Conservation (phyloP, 2,888 invertebrate genomes). For the Cataglyphis altisquamis region DNA sequence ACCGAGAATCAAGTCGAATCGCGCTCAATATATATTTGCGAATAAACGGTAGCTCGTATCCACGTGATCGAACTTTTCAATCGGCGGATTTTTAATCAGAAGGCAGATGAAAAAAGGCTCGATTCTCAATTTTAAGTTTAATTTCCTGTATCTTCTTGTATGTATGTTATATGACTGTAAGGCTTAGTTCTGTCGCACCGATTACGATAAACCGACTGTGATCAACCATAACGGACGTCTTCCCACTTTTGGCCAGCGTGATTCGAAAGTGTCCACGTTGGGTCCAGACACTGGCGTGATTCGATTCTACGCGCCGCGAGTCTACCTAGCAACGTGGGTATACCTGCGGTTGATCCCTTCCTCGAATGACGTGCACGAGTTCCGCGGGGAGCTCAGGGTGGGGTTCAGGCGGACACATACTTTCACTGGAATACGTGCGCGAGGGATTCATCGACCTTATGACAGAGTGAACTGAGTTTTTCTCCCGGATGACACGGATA, state of each 20-base stretch:
- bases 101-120: not conserved
- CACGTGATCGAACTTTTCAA: not conserved
- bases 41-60: not conserved
- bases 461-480: slow-evolving; percentile 51
- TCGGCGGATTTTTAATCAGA: not conserved
- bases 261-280: slow-evolving; percentile 57
- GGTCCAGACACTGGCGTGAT: slow-evolving; percentile 73
- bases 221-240: slow-evolving; percentile 43
- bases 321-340: slow-evolving; percentile 72
- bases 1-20: not conserved
- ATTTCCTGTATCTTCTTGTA: not conserved
- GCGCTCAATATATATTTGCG: not conserved
- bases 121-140: not conserved
- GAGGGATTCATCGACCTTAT: slow-evolving; percentile 54
- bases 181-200: slow-evolving; percentile 19
- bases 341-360: slow-evolving; percentile 64
- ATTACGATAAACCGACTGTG: slow-evolving; percentile 16
- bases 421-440: slow-evolving; percentile 75
- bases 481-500: slow-evolving; percentile 52
- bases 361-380: slow-evolving; percentile 75
- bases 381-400: slow-evolving; percentile 73
- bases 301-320: slow-evolving; percentile 74
- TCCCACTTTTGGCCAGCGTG: slow-evolving; percentile 45
- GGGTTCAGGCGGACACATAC: slow-evolving; percentile 74
- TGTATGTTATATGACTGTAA: not conserved